Evolutionary conservation across 2,888 invertebrate species (phyloP).

Genomic region (Desoria tigrina): DNA sequence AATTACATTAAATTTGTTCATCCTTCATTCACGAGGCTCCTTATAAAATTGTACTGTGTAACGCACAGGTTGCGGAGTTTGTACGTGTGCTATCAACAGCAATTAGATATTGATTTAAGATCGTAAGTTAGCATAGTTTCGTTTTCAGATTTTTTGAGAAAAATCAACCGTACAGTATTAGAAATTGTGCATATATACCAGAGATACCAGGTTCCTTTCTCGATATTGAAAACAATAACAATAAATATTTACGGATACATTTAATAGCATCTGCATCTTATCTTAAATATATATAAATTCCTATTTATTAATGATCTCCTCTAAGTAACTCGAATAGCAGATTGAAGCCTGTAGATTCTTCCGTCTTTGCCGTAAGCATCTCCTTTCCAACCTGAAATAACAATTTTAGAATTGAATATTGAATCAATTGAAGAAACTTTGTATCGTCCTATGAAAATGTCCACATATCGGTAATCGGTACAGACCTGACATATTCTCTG

Average conservation of each 20-base stretch:
- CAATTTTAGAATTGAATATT: too few species aligned
- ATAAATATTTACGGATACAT: background rate
- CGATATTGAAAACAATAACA: background rate
- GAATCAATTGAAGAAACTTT: too few species aligned
- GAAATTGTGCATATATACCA: background rate
- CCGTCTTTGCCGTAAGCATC: slow-evolving; percentile 80
- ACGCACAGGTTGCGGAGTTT: background rate
- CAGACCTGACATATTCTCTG: slow-evolving; percentile 90
- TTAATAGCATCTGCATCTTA: background rate
- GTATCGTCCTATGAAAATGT: too few species aligned
- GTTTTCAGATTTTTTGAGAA: background rate
- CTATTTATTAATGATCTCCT: slow-evolving; percentile 78
- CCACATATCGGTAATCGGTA: too few species aligned
- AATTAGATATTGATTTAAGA: too few species aligned
- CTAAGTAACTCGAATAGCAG: slow-evolving; percentile 91
- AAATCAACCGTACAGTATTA: background rate
- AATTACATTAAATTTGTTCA: background rate
- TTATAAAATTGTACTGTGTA: background rate
- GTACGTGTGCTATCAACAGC: slow-evolving; percentile 1
- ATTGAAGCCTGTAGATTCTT: slow-evolving; percentile 87
- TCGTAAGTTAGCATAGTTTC: background rate
- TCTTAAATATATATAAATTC: background rate
- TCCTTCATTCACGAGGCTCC: background rate
- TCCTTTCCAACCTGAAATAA: slow-evolving; percentile 84
- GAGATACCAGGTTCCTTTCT: background rate